A percentile compares a stretch with the other conserved stretches of the same genome.
Conservation (phyloP, 2,113 vertebrate species). For the Odontophorus gujanensis region DNA sequence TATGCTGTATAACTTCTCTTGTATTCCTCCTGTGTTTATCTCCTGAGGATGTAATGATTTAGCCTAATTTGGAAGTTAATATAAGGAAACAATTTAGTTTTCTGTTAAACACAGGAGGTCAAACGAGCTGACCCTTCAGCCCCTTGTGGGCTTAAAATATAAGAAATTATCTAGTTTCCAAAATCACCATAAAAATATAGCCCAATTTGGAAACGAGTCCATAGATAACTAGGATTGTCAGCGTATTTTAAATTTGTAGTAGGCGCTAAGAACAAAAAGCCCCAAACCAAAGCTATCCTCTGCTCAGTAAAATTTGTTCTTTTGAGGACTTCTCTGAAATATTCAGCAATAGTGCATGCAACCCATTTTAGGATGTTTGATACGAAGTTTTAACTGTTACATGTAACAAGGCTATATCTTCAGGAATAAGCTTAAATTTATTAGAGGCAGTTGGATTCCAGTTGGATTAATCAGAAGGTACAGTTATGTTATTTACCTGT, state of each 20-base stretch:
- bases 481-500: not conserved
- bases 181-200: not conserved
- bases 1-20: not conserved
- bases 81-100: not conserved
- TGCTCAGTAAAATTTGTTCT: not conserved
- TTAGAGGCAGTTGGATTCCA: not conserved
- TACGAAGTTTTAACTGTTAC: not conserved
- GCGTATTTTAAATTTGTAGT: not conserved
- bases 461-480: not conserved
- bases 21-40: not conserved
- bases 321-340: not conserved
- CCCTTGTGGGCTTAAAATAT: not conserved
- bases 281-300: not conserved
- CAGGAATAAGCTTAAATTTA: not conserved
- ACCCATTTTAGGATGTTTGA: not conserved
- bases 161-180: not conserved
- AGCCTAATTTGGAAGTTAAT: constrained; percentile 8
- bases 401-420: not conserved
- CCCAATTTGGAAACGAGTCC: not conserved
- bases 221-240: not conserved
- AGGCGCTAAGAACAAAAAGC: not conserved
- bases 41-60: not conserved
- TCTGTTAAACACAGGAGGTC: not conserved
- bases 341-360: not conserved
- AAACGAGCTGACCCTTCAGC: not conserved